Percentiles rank a stretch among this genome's conserved stretches.
phyloP scores from a whole-genome alignment of 2,888 invertebrate genomes.

The Tetrapedia diversipes region DNA sequence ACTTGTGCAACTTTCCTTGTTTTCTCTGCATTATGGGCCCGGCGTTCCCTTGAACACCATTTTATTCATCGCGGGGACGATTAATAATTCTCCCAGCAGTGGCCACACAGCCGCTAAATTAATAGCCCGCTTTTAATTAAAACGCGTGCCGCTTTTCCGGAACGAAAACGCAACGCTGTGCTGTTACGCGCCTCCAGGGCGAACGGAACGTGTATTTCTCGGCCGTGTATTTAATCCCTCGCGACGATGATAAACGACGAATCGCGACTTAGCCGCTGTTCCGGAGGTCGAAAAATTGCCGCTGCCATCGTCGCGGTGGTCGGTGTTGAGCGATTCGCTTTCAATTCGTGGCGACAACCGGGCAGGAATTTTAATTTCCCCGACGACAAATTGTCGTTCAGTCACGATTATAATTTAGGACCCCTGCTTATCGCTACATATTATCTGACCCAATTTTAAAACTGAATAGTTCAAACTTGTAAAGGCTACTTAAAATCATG shows the following conservation, averaged over 20 bases:
- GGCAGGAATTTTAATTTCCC: not conserved
- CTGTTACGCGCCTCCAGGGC: not conserved
- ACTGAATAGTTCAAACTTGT: no score
- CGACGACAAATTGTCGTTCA: not conserved
- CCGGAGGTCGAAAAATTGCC: not conserved
- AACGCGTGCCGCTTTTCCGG: constrained; percentile 28
- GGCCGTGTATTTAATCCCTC: not conserved
- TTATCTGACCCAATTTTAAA: no score
- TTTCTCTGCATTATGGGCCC: not conserved
- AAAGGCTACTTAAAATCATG: no score
- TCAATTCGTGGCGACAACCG: not conserved
- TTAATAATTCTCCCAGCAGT: constrained; percentile 34
- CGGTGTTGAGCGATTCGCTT: not conserved
- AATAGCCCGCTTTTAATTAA: constrained; percentile 50
- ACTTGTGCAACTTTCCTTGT: constrained; percentile 7
- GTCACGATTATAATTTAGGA: not conserved
- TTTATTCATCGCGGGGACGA: constrained; percentile 32
- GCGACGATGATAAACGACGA: constrained; percentile 14
- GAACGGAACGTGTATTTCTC: not conserved
- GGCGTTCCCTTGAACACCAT: not conserved
- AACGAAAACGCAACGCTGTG: not conserved
- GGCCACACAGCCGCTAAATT: constrained; percentile 35
- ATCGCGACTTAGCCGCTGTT: not conserved
- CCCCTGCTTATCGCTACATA: no score
- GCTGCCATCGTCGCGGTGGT: no score